Percentiles rank a stretch among this genome's conserved stretches.
These are phyloP conservation scores for Phasianus colchicus DNA, from an alignment of 2,113 vertebrate species.

Conservation along the genomic window DNA sequence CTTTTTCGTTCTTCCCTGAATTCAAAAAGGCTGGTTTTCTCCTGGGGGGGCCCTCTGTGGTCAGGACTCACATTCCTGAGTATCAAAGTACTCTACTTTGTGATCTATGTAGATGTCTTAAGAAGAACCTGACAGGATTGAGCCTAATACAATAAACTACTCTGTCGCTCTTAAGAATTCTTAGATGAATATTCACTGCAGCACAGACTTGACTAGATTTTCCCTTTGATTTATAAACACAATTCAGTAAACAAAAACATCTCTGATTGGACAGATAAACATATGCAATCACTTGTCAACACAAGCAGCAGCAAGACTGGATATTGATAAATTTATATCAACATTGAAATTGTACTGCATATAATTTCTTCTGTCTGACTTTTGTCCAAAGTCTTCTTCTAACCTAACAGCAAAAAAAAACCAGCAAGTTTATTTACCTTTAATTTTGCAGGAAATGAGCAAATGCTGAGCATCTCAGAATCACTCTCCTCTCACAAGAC, in stretches of 20 bases:
- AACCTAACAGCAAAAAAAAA: not conserved
- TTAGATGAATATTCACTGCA: not conserved
- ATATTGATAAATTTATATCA: not conserved
- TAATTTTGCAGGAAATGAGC: not conserved
- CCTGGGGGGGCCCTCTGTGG: not conserved
- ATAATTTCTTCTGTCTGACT: not conserved
- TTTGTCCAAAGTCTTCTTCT: not conserved
- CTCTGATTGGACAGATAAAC: not conserved
- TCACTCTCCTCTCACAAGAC: fast-evolving
- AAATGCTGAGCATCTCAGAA: fast-evolving
- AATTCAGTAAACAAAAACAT: not conserved
- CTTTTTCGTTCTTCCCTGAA: not conserved
- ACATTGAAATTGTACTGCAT: not conserved
- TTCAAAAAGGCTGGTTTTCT: not conserved
- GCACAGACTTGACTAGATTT: not conserved
- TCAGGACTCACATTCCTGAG: not conserved
- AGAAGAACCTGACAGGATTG: not conserved
- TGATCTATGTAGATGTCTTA: fast-evolving
- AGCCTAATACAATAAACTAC: not conserved
- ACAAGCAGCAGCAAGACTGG: not conserved
- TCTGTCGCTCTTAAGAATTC: not conserved
- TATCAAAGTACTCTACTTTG: not conserved
- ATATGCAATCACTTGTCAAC: not conserved
- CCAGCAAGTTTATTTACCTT: not conserved
- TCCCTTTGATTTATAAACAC: not conserved